These are phyloP conservation scores for Danio albolineatus DNA, from an alignment of 2,797 vertebrate species.

Conservation along the genomic window DNA sequence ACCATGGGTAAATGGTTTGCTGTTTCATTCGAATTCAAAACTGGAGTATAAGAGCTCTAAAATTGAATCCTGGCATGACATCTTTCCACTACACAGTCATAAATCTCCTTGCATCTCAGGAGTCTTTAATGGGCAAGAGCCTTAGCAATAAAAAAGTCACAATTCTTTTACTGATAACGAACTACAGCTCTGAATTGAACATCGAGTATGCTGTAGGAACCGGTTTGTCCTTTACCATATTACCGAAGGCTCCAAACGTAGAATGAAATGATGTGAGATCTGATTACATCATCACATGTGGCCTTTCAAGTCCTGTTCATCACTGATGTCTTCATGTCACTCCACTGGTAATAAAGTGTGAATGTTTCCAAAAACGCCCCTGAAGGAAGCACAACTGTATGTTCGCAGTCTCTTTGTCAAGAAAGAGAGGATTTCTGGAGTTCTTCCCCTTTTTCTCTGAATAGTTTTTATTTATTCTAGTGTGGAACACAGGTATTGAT, in stretches of 20 bases:
- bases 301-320: slow-evolving; percentile 19
- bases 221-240: neutral
- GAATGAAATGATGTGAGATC: neutral
- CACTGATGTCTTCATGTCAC: neutral
- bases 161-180: neutral
- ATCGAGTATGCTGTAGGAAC: neutral
- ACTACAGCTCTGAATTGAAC: neutral
- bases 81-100: neutral
- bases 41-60: neutral
- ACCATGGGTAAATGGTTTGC: neutral
- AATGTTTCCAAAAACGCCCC: neutral
- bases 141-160: neutral
- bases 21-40: neutral
- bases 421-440: neutral
- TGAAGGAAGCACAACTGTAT: neutral
- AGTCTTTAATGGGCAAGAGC: neutral
- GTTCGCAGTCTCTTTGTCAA: neutral
- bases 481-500: slow-evolving; percentile 27
- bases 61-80: neutral
- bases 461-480: slow-evolving; percentile 60
- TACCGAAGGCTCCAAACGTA: neutral
- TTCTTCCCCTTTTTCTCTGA: slow-evolving; percentile 1
- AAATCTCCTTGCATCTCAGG: slow-evolving; percentile 3
- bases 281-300: neutral
- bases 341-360: neutral